Conservation (phyloP, 2,888 invertebrate genomes). For the Eueremaeus valkanovi region DNA sequence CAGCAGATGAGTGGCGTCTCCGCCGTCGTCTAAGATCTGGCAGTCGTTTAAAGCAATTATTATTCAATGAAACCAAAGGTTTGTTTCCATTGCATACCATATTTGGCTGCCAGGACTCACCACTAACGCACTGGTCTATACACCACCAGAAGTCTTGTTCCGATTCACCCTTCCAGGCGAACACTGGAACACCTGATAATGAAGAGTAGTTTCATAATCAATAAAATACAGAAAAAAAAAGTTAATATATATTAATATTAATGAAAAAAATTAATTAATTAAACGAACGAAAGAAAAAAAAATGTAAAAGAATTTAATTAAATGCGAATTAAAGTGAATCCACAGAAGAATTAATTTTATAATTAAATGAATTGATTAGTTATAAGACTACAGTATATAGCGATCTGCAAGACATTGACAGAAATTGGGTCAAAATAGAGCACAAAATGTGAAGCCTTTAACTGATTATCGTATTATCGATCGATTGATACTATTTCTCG, state of each 20-base stretch:
- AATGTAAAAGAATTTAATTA: neutral
- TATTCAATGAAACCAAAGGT: slow-evolving; percentile 20
- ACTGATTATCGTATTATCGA: neutral
- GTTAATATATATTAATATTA: too few relatives aligned
- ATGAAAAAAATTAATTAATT: too few relatives aligned
- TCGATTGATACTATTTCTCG: neutral
- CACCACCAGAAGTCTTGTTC: slow-evolving; percentile 99
- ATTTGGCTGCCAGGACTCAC: slow-evolving; percentile 92
- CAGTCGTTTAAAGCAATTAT: neutral
- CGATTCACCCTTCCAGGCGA: slow-evolving; percentile 94
- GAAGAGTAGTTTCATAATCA: neutral
- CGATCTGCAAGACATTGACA: too few relatives aligned
- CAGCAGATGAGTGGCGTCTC: slow-evolving; percentile 94
- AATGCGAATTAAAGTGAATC: too few relatives aligned
- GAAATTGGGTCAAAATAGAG: neutral
- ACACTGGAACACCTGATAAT: slow-evolving; percentile 66
- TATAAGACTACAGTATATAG: too few relatives aligned
- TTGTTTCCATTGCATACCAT: slow-evolving; percentile 59
- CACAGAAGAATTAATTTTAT: too few relatives aligned
- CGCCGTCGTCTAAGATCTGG: slow-evolving; percentile 86
- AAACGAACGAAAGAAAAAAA: neutral
- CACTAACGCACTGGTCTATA: slow-evolving; percentile 89
- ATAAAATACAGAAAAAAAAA: slow-evolving; percentile 1
- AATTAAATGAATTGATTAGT: too few relatives aligned
- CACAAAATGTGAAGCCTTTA: neutral